phyloP scores from a whole-genome alignment of 2,797 vertebrate species.

The Rhyacichthys aspro region DNA sequence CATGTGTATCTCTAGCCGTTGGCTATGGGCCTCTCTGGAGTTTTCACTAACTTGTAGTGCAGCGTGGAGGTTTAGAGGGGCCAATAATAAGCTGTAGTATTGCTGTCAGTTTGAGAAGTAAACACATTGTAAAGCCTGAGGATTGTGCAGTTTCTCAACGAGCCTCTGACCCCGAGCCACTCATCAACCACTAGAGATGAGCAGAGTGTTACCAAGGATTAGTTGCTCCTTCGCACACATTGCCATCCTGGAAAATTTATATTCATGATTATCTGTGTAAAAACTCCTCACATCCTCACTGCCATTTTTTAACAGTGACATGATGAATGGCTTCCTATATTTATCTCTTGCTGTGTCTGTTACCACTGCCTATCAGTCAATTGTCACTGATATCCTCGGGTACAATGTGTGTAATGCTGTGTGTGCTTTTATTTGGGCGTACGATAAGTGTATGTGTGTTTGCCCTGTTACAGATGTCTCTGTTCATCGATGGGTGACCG shows the following conservation, averaged over 20 bases:
- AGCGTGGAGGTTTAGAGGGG: constrained; percentile 64
- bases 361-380: constrained; percentile 48
- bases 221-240: constrained; percentile 24
- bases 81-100: constrained; percentile 72
- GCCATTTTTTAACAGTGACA: constrained; percentile 29
- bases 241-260: not conserved
- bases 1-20: constrained; percentile 41
- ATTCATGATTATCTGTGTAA: constrained; percentile 6
- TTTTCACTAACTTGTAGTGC: constrained; percentile 58
- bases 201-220: constrained; percentile 54
- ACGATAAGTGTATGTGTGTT: constrained; percentile 32
- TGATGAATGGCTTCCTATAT: constrained; percentile 47
- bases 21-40: constrained; percentile 62
- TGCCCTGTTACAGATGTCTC: constrained; percentile 71
- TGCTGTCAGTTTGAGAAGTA: constrained; percentile 73
- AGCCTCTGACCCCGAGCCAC: constrained; percentile 64
- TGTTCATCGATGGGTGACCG: constrained; percentile 73
- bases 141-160: constrained; percentile 61
- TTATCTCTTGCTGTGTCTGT: constrained; percentile 34
- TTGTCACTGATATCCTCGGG: constrained; percentile 53
- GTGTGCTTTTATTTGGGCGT: constrained; percentile 20
- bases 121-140: constrained; percentile 75
- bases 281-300: constrained; percentile 5
- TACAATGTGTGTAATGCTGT: constrained; percentile 38
- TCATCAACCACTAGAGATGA: constrained; percentile 70